Evolutionary conservation across 2,113 vertebrate species (phyloP).

Genomic region (Rhea pennata): DNA sequence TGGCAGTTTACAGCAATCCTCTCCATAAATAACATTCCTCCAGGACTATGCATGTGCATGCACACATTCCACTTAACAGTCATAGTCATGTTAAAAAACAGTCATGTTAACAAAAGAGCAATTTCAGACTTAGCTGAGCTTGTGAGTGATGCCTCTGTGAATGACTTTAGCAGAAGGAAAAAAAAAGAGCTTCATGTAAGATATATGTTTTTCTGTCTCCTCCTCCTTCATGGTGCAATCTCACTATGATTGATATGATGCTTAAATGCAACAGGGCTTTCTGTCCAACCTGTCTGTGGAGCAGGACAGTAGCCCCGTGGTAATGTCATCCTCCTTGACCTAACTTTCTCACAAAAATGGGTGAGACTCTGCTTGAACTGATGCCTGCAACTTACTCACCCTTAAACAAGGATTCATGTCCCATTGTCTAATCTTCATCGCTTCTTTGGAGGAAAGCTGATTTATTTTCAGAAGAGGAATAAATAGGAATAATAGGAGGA

Average conservation of each 20-base stretch:
- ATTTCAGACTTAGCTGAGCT: not conserved
- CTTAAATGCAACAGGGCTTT: not conserved
- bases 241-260: not conserved
- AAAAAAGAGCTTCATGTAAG: not conserved
- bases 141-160: not conserved
- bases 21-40: not conserved
- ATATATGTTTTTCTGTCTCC: not conserved
- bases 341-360: not conserved
- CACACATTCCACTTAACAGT: not conserved
- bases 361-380: not conserved
- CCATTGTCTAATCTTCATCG: not conserved
- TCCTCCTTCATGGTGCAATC: not conserved
- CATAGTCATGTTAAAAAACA: not conserved
- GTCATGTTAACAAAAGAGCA: not conserved
- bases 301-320: not conserved
- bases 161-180: conserved; percentile 35
- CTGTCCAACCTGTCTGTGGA: not conserved
- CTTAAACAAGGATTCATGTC: not conserved
- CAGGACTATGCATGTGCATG: not conserved
- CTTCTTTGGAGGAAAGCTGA: not conserved
- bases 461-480: not conserved
- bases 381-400: not conserved
- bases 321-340: not conserved
- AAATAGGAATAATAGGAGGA: not conserved
- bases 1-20: not conserved